These are phyloP conservation scores for Acropternis orthonyx DNA, from an alignment of 2,797 vertebrate species.

Conservation along the genomic window DNA sequence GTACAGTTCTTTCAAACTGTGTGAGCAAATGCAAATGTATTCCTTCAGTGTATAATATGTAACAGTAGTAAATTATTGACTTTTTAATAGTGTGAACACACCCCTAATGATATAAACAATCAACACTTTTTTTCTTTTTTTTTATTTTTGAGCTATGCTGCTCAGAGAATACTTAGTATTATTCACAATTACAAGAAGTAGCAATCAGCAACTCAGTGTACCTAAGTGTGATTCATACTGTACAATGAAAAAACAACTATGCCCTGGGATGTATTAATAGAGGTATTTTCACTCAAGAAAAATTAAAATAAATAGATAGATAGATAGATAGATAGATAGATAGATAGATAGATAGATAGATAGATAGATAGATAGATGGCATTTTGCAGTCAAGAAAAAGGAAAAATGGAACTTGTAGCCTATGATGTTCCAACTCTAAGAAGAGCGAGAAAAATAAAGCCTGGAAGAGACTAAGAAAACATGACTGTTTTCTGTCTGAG, in stretches of 20 bases:
- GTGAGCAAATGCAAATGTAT: background rate
- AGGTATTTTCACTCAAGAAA: background rate
- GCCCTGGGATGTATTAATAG: background rate
- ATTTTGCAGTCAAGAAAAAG: background rate
- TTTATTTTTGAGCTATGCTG: constrained; percentile 16
- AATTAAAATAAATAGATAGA: background rate
- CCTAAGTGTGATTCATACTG: background rate
- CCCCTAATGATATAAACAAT: background rate
- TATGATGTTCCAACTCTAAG: background rate
- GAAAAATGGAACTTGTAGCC: background rate
- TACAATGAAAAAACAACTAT: background rate
- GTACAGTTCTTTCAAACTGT: background rate
- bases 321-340: background rate
- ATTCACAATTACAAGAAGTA: constrained; percentile 24
- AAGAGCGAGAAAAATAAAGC: background rate
- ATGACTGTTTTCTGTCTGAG: background rate
- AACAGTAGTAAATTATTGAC: background rate
- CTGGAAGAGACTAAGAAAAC: background rate
- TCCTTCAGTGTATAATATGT: background rate
- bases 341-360: too few species aligned
- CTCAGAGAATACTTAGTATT: constrained; percentile 3
- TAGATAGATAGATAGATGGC: background rate
- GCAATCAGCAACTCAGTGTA: background rate
- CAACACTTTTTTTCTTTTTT: background rate
- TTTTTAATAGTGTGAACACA: background rate